Conservation (phyloP, 1,140 invertebrate species). For the Plectus sambesii region DNA sequence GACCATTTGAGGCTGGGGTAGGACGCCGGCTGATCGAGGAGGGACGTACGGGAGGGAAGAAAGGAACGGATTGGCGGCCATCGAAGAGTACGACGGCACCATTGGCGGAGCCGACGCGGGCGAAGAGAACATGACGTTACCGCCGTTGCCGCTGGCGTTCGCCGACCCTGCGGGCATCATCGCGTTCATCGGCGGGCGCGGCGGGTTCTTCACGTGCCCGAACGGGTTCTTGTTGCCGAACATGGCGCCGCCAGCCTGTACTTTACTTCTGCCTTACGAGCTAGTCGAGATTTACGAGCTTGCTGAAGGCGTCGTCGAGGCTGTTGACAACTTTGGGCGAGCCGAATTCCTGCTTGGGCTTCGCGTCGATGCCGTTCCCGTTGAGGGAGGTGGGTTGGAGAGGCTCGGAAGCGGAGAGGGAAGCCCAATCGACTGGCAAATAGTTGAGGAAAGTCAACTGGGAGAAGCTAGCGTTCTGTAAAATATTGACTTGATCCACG, state of each 20-base stretch:
- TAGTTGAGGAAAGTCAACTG: no score
- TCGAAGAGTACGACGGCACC: no score
- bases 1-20: constrained; percentile 18
- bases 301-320: constrained; percentile 40
- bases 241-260: constrained; percentile 7
- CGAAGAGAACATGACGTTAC: no score
- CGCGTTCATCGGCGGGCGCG: constrained; percentile 26
- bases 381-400: constrained; percentile 8
- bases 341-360: no score
- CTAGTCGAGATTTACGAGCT: constrained; percentile 41
- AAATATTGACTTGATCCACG: no score
- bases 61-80: constrained; percentile 8
- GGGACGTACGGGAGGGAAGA: constrained; percentile 10
- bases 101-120: no score
- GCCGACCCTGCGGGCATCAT: constrained; percentile 7
- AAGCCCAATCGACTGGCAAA: constrained; percentile 10
- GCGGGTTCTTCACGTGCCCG: constrained; percentile 37
- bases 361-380: no score
- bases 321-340: constrained; percentile 34
- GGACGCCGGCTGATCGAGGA: background rate
- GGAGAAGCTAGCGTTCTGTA: no score
- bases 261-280: constrained; percentile 22
- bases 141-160: no score
- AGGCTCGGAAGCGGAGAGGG: constrained; percentile 1
- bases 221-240: constrained; percentile 37